Base-by-base conservation (phyloP, 2,797 vertebrate species). In the Characodon lateralis region DNA sequence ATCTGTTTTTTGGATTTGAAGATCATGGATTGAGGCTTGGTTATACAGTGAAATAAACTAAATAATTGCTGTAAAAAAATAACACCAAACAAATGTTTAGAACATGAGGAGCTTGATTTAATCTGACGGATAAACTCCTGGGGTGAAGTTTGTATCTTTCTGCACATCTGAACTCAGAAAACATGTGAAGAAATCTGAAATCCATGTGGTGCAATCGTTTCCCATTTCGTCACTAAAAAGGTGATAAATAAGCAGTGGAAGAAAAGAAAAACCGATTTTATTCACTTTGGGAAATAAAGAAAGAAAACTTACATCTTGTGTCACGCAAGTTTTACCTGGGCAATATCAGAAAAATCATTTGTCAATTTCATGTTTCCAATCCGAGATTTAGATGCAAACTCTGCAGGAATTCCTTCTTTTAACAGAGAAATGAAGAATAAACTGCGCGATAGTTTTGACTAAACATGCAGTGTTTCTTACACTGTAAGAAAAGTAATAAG, bases 161-260 rank as follows among this genome's bases (percentile, higher is more conserved):
- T 63, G 18, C 2, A 63, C 61, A 63, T 63, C 31, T 35, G 61
- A 35, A 63, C 61, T 26, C 28, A 35, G 18, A 35, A 35, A 61
- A 61, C 28, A 5, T 28, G 58, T 18, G 59, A 61, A 46, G 43
- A 46, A 7, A 46, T 46, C 43, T 35, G 10, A 51, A 48, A 58
- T 77, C 86, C 74, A 63, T 63, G 14, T 69, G 72, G 43, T 85
- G 84, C 81, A 80, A 80, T 72, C 71, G 83, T 73, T 83, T 66
- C 39, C 80, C 83, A 83, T 83, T 61, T n/a, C 31, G 68, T 87
- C 83, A 0, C 24, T 51, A n/a, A 63, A 69, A 59, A 72, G 61
- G 0, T 35, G 77, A 84, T 83, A 84, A 83, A 86, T 80, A 78
- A 31, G 75, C 35, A 63, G 1, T 18, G 20, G 55, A 63, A 78